Evolutionary conservation across 2,888 invertebrate genomes (phyloP), one percentile per base, ranked within the genome.

Genomic region (Resseliella maxima): DNA sequence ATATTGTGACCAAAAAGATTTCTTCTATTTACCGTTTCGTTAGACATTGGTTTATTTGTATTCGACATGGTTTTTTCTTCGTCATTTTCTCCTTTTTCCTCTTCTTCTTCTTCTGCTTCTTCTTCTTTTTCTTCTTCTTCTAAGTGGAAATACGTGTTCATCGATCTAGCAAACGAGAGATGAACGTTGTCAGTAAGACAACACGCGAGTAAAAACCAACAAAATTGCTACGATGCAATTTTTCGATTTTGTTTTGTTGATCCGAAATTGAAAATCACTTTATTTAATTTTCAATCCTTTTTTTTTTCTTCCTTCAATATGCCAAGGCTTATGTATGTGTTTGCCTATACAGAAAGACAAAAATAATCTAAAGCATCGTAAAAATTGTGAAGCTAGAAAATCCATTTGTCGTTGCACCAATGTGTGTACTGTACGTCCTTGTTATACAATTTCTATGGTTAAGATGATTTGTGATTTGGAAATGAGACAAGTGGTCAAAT

Each of bases 201-300:
- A 50, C 12, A 15, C 46, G n/a, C n/a, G 2, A 21, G 15, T 18
- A 50, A 18, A 50, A 59, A 12, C 59, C n/a, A n/a, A 59, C 59
- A 59, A n/a, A n/a, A n/a, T n/a, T 59, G 59, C 27, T 27, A 12
- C 50, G 50, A 21, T 12, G 3, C 59, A 59, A 59, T 24, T 59
- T n/a, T 59, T 59, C 59, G 27, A 59, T 59, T 3, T 59, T 59
- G 27, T 59, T n/a, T 59, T 3, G 24, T 59, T 59, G 59, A 59
- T 12, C 59, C 59, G 59, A 59, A 59, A 59, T 59, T 59, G 59
- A 59, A 36, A 81, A 81, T 81, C 81, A 36, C 81, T 81, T 81
- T 81, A 81, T 81, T 81, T 36, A 81, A 81, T 81, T 81, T 36
- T 81, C 81, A 81, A 81, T 81, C 81, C 81, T 81, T 81, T 81